Evolutionary conservation across 2,888 invertebrate genomes (phyloP), one percentile per base, ranked within the genome.

Genomic region (Erannis defoliaria): DNA sequence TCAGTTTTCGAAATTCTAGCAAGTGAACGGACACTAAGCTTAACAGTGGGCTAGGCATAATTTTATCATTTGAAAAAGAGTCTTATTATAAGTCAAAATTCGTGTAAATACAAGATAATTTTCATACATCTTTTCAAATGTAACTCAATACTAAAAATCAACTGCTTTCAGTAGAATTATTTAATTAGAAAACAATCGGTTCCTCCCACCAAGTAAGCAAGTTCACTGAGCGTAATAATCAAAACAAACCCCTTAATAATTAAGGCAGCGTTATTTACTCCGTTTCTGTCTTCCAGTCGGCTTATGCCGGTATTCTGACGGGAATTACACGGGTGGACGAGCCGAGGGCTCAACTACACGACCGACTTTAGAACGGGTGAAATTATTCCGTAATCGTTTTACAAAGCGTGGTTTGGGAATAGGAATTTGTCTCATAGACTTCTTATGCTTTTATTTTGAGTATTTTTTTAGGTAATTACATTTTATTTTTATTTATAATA

Each of bases 251-350:
- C 56, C 65, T 54, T 67, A 67, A 74, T 70, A 71, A 68, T 72
- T 68, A 59, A 60, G 53, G 62, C 62, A 71, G 75, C 65, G 46
- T 56, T 62, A 75, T 76, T 74, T 74, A 75, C 77, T 76, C 70
- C 65, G 71, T 71, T 72, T 74, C 66, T 75, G 74, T 79, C 75
- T 77, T 77, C 68, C 72, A 72, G 68, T 64, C 71, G 70, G 74
- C 70, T 75, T 74, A 73, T 73, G 71, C 70, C 70, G 67, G 78
- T 76, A 76, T 77, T 78, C 75, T 75, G 76, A 72, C 46, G 56
- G 56, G 62, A 62, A 62, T 62, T 51, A 62, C 62, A 62, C 56
- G 62, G 62, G 62, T 67, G 73, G 70, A 65, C 74, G 75, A 71
- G 68, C 69, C 53, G 70, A 68, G 73, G 72, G 72, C 68, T 56